Base-by-base conservation (phyloP, 2,113 vertebrate genomes). In the Ascaphus truei region DNA sequence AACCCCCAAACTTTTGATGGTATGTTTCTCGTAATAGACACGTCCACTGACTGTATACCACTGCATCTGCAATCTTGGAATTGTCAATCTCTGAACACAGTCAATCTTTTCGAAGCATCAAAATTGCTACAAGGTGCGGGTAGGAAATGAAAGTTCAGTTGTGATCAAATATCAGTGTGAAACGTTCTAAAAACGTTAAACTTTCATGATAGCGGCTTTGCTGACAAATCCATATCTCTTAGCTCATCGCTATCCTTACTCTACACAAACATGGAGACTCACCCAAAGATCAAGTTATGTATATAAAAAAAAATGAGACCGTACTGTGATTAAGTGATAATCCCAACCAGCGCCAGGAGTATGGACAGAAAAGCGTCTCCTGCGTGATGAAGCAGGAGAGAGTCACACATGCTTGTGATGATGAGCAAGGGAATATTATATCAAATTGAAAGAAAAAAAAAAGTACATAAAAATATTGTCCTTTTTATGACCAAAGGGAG, bases 381-480 rank as follows among this genome's bases (percentile, higher is more conserved):
- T 26, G 64, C 58, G 52, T 45, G 37, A 57, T 68, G 53, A 26
- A 68, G 64, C 64, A 57, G 64, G 64, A 68, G 64, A 68, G 47
- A 57, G 53, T 68, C 43, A 36, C 26, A 34, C 39, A 68, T 34
- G 25, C 53, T 68, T 25, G 29, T 53, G 47, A 47, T 58, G 64
- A 68, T 68, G 64, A 57, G 52, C 63, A 56, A 33, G 53, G 52
- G 52, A 68, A 68, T 68, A 68, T 68, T 68, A 36, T 57, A 68
- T 56, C 52, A 68, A 57, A 29, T 61, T 61, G 22, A 43, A 61
- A n/a, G 26, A 9, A 4, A 34, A 53, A 53, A 53, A 53, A 68
- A 45, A 67, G 26, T 43, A 68, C 63, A 66, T 53, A 65, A 55
- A 53, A 15, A 39, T 23, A 56, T 66, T 66, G 63, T 55, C 55